A percentile compares a stretch with the other conserved stretches of the same genome.
Evolutionary conservation across 2,888 invertebrate species (phyloP).

Genomic region (Coremacera marginata): DNA sequence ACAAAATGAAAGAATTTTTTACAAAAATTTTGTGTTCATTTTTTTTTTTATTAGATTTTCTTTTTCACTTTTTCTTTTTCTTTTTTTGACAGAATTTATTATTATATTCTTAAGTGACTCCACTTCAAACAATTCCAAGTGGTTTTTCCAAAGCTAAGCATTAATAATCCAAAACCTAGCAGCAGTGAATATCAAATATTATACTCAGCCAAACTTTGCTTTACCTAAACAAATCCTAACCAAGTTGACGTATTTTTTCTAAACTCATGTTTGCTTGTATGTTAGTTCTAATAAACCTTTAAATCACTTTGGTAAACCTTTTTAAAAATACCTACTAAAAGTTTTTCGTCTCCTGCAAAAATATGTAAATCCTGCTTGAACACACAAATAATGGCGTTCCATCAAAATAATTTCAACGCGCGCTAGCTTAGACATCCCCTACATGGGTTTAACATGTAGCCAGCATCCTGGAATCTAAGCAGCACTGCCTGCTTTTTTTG

Average conservation of each 20-base stretch:
- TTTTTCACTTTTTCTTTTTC: background rate
- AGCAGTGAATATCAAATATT: background rate
- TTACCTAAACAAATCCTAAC: background rate
- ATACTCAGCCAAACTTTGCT: background rate
- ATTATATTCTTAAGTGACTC: constrained; percentile 8
- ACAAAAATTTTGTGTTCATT: background rate
- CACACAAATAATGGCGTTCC: constrained; percentile 32
- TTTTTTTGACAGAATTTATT: background rate
- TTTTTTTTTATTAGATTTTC: no score
- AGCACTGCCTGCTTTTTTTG: background rate
- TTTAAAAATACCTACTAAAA: background rate
- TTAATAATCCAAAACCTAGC: background rate
- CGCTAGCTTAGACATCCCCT: background rate
- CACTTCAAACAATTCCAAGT: background rate
- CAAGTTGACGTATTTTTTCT: no score
- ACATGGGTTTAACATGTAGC: constrained; percentile 3
- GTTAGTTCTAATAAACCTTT: constrained; percentile 7
- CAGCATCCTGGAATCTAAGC: background rate
- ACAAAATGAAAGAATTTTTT: background rate
- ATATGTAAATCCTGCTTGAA: constrained; percentile 57
- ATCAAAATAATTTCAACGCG: constrained; percentile 5
- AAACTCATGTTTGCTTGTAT: background rate
- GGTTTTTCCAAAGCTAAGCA: background rate
- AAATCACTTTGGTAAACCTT: constrained; percentile 1
- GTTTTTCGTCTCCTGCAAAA: constrained; percentile 35